Evolutionary conservation across 2,888 invertebrate genomes (phyloP).

Genomic region (Myopa testacea): DNA sequence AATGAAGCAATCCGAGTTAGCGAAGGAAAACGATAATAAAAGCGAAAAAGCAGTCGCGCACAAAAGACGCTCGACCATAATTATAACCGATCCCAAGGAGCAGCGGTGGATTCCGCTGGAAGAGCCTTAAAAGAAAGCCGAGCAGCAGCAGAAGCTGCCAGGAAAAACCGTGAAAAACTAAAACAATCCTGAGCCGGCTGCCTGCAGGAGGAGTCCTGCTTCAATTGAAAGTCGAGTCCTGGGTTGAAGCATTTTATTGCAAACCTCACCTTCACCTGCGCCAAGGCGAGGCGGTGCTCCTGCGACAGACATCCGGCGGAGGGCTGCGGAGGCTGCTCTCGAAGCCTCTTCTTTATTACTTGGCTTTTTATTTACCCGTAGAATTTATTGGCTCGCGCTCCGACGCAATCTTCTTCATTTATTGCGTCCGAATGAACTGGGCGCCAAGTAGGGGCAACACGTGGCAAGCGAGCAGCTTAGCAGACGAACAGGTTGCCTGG

Average conservation of each 20-base stretch:
- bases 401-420: conserved; percentile 30
- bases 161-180: not conserved
- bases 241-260: not conserved
- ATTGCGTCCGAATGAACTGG: conserved; percentile 31
- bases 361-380: conserved; percentile 35
- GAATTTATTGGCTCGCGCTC: conserved; percentile 29
- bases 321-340: not conserved
- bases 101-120: conserved; percentile 11
- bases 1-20: conserved; percentile 11
- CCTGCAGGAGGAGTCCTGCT: not conserved
- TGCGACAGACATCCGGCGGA: not conserved
- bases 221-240: not conserved
- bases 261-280: not conserved
- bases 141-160: not conserved
- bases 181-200: not conserved
- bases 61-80: conserved; percentile 28
- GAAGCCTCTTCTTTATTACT: conserved; percentile 30
- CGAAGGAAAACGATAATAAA: not conserved
- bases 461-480: not conserved
- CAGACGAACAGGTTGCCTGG: not conserved
- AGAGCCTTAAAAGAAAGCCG: not conserved
- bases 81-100: conserved; percentile 20
- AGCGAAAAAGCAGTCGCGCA: not conserved
- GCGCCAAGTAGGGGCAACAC: not conserved
- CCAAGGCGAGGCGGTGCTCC: not conserved